phyloP scores from a whole-genome alignment of 2,113 vertebrate genomes.

The Lepisosteus oculatus region DNA sequence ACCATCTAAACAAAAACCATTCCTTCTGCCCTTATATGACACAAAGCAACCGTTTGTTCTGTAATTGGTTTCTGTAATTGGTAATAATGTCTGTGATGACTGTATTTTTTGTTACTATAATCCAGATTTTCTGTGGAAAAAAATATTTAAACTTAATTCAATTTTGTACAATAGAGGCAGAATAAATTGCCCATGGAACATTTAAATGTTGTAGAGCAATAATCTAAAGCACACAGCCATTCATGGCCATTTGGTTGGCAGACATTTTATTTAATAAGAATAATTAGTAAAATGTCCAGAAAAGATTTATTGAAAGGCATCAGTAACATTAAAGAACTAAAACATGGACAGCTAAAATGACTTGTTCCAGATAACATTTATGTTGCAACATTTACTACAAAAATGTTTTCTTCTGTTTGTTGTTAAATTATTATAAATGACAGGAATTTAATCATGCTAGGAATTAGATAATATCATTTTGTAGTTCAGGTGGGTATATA shows the following conservation, averaged over 20 bases:
- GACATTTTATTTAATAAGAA: background rate
- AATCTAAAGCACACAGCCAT: background rate
- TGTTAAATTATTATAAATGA: no score
- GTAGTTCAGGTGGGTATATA: no score
- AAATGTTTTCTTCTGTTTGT: no score
- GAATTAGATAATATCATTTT: no score
- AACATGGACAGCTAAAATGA: background rate
- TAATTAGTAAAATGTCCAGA: slow-evolving; percentile 3
- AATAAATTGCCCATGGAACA: slow-evolving; percentile 1
- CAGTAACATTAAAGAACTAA: background rate
- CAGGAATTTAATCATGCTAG: no score
- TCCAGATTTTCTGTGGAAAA: no score
- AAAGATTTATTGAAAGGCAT: slow-evolving; percentile 14
- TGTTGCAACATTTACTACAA: background rate
- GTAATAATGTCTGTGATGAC: no score
- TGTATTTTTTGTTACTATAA: no score
- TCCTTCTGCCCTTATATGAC: no score
- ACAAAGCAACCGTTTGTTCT: no score
- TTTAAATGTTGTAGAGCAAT: background rate
- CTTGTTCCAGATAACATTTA: background rate
- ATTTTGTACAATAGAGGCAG: slow-evolving; percentile 8
- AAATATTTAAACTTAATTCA: background rate
- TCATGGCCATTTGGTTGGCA: background rate
- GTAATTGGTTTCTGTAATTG: no score
- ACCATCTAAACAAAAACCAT: no score